Evolutionary conservation across 2,888 invertebrate genomes (phyloP).

Genomic region (Sinodicranocentrus sp.): DNA sequence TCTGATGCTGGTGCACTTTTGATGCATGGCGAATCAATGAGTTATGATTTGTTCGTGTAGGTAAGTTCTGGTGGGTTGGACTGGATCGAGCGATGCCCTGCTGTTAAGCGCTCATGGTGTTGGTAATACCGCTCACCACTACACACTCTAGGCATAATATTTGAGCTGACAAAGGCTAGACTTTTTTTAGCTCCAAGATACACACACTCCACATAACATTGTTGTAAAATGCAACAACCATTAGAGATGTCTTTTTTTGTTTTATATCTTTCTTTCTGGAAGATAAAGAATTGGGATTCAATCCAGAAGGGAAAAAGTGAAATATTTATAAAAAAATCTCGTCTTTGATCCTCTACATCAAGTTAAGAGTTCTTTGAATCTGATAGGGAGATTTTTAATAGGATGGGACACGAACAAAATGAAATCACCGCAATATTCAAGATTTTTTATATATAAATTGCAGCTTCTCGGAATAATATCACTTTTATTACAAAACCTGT

Average conservation of each 20-base stretch:
- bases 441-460: neutral
- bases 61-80: constrained; percentile 71
- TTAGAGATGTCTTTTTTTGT: no score
- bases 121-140: constrained; percentile 12
- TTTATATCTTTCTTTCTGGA: no score
- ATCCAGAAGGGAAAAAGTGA: no score
- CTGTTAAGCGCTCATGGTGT: constrained; percentile 41
- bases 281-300: no score
- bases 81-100: constrained; percentile 67
- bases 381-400: constrained; percentile 47
- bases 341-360: no score
- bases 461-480: constrained; percentile 5
- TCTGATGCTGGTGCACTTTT: constrained; percentile 45
- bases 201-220: no score
- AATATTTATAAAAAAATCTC: no score
- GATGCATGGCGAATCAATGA: constrained; percentile 72
- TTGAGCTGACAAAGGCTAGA: no score
- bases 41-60: constrained; percentile 72
- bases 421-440: constrained; percentile 24
- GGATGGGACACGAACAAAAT: constrained; percentile 54
- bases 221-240: no score
- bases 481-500: neutral
- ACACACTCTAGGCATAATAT: no score
- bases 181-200: no score
- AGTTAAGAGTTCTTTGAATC: constrained; percentile 34